Percentiles rank a stretch among this genome's conserved stretches.
These are phyloP conservation scores for Notocelia uddmanniana DNA, from an alignment of 2,888 invertebrate genomes.

Conservation along the genomic window DNA sequence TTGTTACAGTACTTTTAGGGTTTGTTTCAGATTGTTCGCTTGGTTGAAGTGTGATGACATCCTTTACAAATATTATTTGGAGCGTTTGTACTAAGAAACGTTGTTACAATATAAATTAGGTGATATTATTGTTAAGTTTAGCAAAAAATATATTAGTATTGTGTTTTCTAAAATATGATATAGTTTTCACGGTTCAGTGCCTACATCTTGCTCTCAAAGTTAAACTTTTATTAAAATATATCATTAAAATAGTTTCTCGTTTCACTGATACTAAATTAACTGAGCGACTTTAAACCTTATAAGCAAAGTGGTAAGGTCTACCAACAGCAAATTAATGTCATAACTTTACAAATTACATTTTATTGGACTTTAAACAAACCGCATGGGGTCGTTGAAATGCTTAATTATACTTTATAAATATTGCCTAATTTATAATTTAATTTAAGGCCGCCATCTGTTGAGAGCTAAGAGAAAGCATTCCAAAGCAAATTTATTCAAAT, in stretches of 20 bases:
- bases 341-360: not conserved
- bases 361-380: not conserved
- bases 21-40: not conserved
- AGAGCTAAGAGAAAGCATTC: slow-evolving; percentile 21
- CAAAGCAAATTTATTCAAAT: slow-evolving; percentile 24
- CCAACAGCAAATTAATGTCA: not conserved
- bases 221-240: not conserved
- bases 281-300: not conserved
- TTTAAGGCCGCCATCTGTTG: slow-evolving; percentile 17
- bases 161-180: slow-evolving; percentile 15
- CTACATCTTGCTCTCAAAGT: not conserved
- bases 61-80: slow-evolving; percentile 33
- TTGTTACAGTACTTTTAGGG: not conserved
- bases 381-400: not conserved
- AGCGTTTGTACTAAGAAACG: slow-evolving; percentile 17
- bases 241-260: not conserved
- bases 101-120: slow-evolving; percentile 12
- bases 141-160: not conserved
- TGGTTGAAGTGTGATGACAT: slow-evolving; percentile 24
- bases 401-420: slow-evolving; percentile 18
- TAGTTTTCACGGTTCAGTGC: not conserved
- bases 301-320: not conserved
- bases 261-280: not conserved
- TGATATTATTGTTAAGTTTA: not conserved
- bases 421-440: slow-evolving; percentile 18